Percentiles rank a stretch among this genome's conserved stretches.
Conservation (phyloP, 2,113 vertebrate species). For the Collichthys lucidus region DNA sequence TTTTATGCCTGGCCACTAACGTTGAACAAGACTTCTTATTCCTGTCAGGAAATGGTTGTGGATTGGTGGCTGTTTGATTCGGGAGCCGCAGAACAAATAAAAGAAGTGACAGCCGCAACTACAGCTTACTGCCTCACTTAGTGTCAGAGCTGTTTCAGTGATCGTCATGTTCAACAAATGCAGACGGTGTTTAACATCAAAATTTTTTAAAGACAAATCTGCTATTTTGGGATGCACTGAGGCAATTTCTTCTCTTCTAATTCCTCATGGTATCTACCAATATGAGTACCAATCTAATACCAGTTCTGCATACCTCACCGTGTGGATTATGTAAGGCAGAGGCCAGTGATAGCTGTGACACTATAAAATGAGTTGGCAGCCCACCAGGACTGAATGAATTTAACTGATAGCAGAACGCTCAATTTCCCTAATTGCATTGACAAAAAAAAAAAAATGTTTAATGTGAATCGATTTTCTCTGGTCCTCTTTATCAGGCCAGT, state of each 20-base stretch:
- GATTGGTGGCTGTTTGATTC: conserved; percentile 33
- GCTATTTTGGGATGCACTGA: background rate
- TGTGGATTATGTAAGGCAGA: background rate
- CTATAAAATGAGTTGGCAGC: background rate
- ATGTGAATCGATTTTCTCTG: background rate
- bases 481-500: background rate
- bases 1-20: conserved; percentile 62
- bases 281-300: background rate
- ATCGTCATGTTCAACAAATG: background rate
- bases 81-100: conserved; percentile 17
- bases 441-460: background rate
- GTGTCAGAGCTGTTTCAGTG: background rate
- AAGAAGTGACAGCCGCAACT: conserved; percentile 4
- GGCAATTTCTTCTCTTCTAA: background rate
- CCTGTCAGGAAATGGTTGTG: conserved; percentile 42
- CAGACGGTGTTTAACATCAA: background rate
- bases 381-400: background rate
- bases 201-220: background rate
- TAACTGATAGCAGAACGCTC: background rate
- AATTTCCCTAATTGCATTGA: background rate
- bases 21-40: conserved; percentile 50
- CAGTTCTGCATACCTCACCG: background rate
- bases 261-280: background rate
- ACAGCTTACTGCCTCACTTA: background rate
- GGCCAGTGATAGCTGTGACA: background rate